phyloP scores from a whole-genome alignment of 2,888 invertebrate species.

The Heliconius erato region DNA sequence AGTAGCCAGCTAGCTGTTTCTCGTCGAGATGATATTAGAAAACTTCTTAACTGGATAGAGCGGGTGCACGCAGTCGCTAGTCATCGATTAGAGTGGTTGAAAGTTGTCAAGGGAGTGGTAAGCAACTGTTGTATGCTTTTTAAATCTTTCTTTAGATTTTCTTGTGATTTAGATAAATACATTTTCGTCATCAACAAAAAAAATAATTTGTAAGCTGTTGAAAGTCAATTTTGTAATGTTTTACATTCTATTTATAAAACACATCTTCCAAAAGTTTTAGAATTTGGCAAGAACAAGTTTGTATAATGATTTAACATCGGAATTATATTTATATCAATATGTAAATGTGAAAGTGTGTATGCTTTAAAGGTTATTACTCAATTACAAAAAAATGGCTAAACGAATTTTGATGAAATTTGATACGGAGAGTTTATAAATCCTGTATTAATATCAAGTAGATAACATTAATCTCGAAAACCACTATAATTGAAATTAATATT shows the following conservation, averaged over 20 bases:
- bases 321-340: neutral
- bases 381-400: neutral
- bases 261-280: neutral
- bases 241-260: neutral
- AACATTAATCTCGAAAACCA: neutral
- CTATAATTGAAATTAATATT: neutral
- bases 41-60: conserved; percentile 4
- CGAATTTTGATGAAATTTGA: neutral
- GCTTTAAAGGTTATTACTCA: conserved; percentile 12
- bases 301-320: neutral
- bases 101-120: neutral
- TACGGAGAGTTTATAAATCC: neutral
- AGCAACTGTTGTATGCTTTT: neutral
- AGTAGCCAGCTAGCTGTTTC: neutral
- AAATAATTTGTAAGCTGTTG: neutral
- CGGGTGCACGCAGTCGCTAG: neutral
- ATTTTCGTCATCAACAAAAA: neutral
- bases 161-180: neutral
- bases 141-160: neutral
- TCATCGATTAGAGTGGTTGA: neutral
- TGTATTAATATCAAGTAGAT: neutral
- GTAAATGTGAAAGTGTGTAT: neutral
- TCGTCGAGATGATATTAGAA: conserved; percentile 3
- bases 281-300: neutral
- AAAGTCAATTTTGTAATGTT: neutral